Conservation (phyloP, 2,797 vertebrate genomes). For the Nannoperca australis region DNA sequence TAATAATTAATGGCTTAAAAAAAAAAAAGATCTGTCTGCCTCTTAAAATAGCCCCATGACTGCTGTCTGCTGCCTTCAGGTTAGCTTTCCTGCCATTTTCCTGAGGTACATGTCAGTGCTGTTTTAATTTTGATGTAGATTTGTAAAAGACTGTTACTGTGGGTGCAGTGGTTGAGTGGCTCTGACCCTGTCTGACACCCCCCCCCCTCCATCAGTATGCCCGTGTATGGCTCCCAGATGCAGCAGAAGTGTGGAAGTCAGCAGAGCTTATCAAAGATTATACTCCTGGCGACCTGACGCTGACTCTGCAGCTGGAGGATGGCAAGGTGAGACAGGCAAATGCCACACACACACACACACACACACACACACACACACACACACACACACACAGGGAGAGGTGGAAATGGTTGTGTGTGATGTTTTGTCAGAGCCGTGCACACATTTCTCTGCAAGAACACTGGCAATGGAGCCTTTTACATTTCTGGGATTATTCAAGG, state of each 20-base stretch:
- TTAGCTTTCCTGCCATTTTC: not conserved
- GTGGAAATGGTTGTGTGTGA: conserved; percentile 54
- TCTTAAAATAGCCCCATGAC: conserved; percentile 32
- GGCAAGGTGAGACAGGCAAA: conserved; percentile 87
- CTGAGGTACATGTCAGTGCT: not conserved
- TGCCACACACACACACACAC: not conserved
- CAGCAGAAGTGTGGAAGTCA: conserved; percentile 94
- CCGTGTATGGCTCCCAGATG: conserved; percentile 96
- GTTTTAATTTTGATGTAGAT: conserved; percentile 15
- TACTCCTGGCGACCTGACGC: conserved; percentile 88
- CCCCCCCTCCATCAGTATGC: conserved; percentile 86
- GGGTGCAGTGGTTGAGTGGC: conserved; percentile 13
- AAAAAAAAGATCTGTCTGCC: not conserved
- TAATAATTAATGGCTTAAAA: not conserved
- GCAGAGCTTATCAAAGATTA: conserved; percentile 93
- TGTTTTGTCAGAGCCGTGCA: conserved; percentile 35
- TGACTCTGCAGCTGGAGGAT: conserved; percentile 92
- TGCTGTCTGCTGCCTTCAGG: conserved; percentile 22
- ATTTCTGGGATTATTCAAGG: conserved; percentile 28
- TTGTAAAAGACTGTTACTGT: conserved; percentile 1
- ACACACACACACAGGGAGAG: conserved; percentile 3
- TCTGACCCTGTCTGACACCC: conserved; percentile 36
- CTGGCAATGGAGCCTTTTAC: conserved; percentile 32
- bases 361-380: conserved; percentile 20
- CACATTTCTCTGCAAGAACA: conserved; percentile 42